A percentile compares a stretch with the other conserved stretches of the same genome.
phyloP scores from a whole-genome alignment of 2,113 vertebrate species.

The Phyllostomus hastatus region DNA sequence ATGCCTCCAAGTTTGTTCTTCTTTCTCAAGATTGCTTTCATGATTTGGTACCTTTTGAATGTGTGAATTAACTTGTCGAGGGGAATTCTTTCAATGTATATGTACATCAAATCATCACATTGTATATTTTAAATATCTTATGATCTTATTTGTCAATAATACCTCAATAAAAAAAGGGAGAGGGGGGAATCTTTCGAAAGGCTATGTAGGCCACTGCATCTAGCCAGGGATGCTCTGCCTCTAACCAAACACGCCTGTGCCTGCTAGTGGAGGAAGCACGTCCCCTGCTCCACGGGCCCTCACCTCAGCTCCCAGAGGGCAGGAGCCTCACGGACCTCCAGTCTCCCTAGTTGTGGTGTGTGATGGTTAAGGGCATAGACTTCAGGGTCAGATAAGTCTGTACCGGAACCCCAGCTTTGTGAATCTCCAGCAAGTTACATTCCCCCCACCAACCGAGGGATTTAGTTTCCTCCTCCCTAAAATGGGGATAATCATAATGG shows the following conservation, averaged over 20 bases:
- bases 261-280: neutral
- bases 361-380: fast-evolving
- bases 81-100: neutral
- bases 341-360: fast-evolving
- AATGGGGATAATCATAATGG: neutral
- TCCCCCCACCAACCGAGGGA: neutral
- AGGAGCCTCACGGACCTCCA: neutral
- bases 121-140: neutral
- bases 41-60: neutral
- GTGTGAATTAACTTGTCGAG: neutral
- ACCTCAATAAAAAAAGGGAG: neutral
- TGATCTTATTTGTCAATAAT: neutral
- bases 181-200: neutral
- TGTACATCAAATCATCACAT: neutral
- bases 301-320: neutral
- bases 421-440: neutral
- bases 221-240: neutral
- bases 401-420: neutral
- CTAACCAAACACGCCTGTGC: neutral
- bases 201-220: neutral
- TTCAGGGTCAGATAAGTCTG: neutral
- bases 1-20: neutral
- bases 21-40: neutral
- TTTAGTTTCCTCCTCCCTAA: neutral
- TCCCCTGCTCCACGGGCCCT: neutral